Evolutionary conservation across 2,113 vertebrate genomes (phyloP).

Genomic region (Salvator merianae): DNA sequence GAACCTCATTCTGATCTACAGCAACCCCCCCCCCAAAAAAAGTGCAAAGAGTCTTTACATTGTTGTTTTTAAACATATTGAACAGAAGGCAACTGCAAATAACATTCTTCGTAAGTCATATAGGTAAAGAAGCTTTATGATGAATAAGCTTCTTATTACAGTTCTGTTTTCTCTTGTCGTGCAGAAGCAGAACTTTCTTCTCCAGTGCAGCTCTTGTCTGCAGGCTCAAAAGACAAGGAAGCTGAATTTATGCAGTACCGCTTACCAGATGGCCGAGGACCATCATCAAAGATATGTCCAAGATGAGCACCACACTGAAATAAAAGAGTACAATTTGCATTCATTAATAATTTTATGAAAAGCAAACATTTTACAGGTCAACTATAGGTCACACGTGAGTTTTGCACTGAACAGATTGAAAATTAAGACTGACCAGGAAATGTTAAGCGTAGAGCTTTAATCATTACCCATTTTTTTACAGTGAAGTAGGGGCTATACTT

Average conservation of each 20-base stretch:
- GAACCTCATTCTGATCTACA: slow-evolving; percentile 62
- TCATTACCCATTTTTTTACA: slow-evolving; percentile 45
- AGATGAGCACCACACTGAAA: slow-evolving; percentile 96
- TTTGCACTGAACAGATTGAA: neutral
- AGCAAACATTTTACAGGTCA: neutral
- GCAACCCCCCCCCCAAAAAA: slow-evolving; percentile 34
- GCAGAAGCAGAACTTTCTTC: slow-evolving; percentile 52
- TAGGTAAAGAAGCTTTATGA: slow-evolving; percentile 49
- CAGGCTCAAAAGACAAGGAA: slow-evolving; percentile 80
- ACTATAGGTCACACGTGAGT: neutral
- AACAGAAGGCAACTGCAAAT: slow-evolving; percentile 60
- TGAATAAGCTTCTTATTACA: slow-evolving; percentile 53
- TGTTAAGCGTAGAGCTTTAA: slow-evolving; percentile 50
- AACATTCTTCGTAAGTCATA: slow-evolving; percentile 59
- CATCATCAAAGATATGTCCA: slow-evolving; percentile 96
- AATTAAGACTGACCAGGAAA: slow-evolving; percentile 23
- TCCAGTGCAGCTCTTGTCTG: slow-evolving; percentile 50
- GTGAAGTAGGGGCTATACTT: slow-evolving; percentile 30
- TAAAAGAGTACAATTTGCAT: slow-evolving; percentile 55
- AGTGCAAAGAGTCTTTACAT: slow-evolving; percentile 67
- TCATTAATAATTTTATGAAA: slow-evolving; percentile 41
- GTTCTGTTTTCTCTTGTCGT: slow-evolving; percentile 67
- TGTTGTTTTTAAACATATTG: slow-evolving; percentile 62
- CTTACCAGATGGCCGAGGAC: slow-evolving; percentile 91
- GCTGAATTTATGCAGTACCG: slow-evolving; percentile 97